A percentile compares a stretch with the other conserved stretches of the same genome.
These are phyloP conservation scores for Holotrichia oblita DNA, from an alignment of 1,140 invertebrate species.

Conservation along the genomic window DNA sequence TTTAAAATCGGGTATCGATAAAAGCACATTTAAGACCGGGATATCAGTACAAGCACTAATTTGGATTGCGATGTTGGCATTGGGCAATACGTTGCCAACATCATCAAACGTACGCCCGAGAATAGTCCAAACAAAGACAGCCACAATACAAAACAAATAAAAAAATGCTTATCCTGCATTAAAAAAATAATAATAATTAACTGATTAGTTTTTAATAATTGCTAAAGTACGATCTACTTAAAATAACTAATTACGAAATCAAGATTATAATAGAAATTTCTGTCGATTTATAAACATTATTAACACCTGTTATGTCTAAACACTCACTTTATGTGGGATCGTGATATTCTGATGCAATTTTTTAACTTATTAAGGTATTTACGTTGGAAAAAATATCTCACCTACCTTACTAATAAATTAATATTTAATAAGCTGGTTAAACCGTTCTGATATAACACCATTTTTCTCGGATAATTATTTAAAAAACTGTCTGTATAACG, in stretches of 20 bases:
- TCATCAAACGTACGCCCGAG: slow-evolving; percentile 10
- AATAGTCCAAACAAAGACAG: neutral
- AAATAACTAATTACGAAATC: neutral
- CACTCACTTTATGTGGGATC: neutral
- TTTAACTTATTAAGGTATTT: slow-evolving; percentile 23
- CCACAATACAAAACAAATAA: neutral
- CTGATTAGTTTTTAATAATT: neutral
- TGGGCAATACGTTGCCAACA: slow-evolving; percentile 33
- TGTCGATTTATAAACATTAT: too few relatives aligned
- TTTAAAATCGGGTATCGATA: neutral
- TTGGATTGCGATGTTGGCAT: slow-evolving; percentile 27
- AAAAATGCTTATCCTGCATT: neutral
- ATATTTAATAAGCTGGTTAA: slow-evolving; percentile 28
- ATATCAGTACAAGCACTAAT: neutral
- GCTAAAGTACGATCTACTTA: neutral
- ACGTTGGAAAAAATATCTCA: neutral
- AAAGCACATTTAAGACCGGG: neutral
- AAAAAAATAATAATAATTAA: neutral
- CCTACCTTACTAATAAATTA: slow-evolving; percentile 23
- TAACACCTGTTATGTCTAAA: neutral
- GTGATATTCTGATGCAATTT: slow-evolving; percentile 18
- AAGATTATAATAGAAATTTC: too few relatives aligned
- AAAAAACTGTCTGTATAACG: neutral
- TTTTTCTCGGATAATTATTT: neutral
- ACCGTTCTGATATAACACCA: neutral